A percentile compares a stretch with the other conserved stretches of the same genome.
Evolutionary conservation across 2,113 vertebrate species (phyloP).

Genomic region (human): DNA sequence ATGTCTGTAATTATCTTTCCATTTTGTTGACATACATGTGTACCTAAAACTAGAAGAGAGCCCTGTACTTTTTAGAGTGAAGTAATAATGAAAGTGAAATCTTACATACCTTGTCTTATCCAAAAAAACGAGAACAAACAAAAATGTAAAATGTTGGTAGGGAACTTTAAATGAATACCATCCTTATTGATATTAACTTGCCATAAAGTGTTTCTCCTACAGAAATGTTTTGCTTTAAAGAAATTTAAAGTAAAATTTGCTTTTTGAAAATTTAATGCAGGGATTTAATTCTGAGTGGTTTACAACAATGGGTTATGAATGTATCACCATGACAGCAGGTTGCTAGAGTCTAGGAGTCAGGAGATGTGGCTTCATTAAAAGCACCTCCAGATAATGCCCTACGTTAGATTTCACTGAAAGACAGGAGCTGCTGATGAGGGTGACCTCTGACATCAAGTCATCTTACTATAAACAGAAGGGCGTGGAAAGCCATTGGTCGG

Average conservation of each 20-base stretch:
- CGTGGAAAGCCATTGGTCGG: constrained; percentile 85
- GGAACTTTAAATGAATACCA: background rate
- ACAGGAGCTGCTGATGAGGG: constrained; percentile 84
- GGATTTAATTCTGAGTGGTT: constrained; percentile 61
- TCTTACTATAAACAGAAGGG: constrained; percentile 88
- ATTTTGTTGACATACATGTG: background rate
- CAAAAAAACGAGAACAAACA: background rate
- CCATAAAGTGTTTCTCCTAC: background rate
- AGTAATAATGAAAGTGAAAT: constrained; percentile 57
- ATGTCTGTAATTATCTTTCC: background rate
- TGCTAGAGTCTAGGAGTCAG: constrained; percentile 75
- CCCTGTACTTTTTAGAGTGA: background rate
- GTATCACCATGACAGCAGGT: constrained; percentile 82
- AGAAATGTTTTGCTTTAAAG: background rate
- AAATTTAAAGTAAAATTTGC: background rate
- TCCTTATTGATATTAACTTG: background rate
- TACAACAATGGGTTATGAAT: constrained; percentile 77
- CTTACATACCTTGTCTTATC: background rate
- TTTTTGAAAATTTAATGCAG: background rate
- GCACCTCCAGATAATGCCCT: constrained; percentile 81
- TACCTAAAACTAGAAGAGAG: background rate
- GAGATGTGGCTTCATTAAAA: constrained; percentile 82
- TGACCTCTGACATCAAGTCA: constrained; percentile 87
- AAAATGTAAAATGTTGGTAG: background rate
- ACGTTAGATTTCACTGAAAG: constrained; percentile 83